A percentile compares a stretch with the other conserved stretches of the same genome.
phyloP scores from a whole-genome alignment of 2,113 vertebrate genomes.

The Ictidomys tridecemlineatus region DNA sequence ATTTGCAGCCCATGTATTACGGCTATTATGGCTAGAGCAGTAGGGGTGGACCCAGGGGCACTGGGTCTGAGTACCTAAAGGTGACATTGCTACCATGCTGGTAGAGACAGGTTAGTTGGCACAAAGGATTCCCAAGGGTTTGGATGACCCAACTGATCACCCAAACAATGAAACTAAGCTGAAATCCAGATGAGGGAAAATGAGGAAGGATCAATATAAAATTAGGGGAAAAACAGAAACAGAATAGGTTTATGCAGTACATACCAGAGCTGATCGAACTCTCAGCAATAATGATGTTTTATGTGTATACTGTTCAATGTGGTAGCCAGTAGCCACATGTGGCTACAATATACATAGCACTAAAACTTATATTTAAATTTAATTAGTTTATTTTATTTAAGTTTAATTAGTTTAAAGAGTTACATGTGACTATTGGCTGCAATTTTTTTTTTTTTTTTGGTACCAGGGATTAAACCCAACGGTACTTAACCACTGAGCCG shows the following conservation, averaged over 20 bases:
- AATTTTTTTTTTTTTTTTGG: too few species aligned
- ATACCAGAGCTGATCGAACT: background rate
- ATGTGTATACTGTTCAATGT: background rate
- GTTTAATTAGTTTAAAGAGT: background rate
- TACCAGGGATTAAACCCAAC: too few species aligned
- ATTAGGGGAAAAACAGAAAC: background rate
- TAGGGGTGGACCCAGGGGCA: fast-evolving
- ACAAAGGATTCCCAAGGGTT: background rate
- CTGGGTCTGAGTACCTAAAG: background rate
- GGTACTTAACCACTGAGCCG: too few species aligned
- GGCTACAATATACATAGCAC: background rate
- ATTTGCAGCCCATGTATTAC: background rate
- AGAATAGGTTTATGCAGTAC: background rate
- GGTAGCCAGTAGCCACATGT: background rate
- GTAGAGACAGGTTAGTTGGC: background rate
- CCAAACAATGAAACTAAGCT: background rate
- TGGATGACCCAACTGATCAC: background rate
- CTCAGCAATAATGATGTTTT: background rate
- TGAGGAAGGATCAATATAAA: background rate
- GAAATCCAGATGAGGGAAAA: background rate
- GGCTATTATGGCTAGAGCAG: background rate
- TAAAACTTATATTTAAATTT: background rate
- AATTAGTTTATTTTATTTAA: background rate
- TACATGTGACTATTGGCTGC: background rate
- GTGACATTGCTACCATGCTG: background rate